Base-by-base conservation (phyloP, 2,888 invertebrate genomes). In the Cremastinae sp. region DNA sequence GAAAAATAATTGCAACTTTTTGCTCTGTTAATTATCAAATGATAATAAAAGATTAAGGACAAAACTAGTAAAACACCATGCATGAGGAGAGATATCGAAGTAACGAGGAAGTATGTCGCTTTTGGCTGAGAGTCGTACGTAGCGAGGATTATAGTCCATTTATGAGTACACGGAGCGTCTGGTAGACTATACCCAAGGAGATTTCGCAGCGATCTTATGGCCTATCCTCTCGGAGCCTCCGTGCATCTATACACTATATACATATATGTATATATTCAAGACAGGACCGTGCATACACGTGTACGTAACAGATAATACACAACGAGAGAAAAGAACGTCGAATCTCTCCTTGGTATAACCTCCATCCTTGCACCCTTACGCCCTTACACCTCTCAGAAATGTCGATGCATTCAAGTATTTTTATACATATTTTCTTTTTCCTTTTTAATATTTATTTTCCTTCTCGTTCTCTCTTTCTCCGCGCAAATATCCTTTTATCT, bases 121-220 rank as follows among this genome's bases (percentile, higher is more conserved):
- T 20, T 18, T 4, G 16, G 34, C 28, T 14, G 12, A n/a, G 20
- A n/a, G 53, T n/a, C 41, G 16, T 49, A 18, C 43, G n/a, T 16
- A 22, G 14, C 16, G 45, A 14, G 56, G 43, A 61, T 61, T 53
- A 45, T 34, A 7, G 49, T 59, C 41, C 14, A 45, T 38, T 38
- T 69, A 51, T 51, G 49, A 58, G 58, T 20, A 51, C 58, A 38
- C 58, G 14, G 14, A 47, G 20, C 18, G 59, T 4, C 28, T 34
- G 5, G 34, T 56, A 34, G 8, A 38, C 20, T 28, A 45, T 70
- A 64, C 53, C 47, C 38, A 53, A 68, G 51, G 43, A n/a, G n/a
- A 49, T 58, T 64, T 14, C 58, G 54, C 68, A 41, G 58, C 64
- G 76, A 74, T 74, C 76, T 69, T 58, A 38, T 58, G 56, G 51